Conservation (phyloP, 2,113 vertebrate species). For the Sialia sialis region DNA sequence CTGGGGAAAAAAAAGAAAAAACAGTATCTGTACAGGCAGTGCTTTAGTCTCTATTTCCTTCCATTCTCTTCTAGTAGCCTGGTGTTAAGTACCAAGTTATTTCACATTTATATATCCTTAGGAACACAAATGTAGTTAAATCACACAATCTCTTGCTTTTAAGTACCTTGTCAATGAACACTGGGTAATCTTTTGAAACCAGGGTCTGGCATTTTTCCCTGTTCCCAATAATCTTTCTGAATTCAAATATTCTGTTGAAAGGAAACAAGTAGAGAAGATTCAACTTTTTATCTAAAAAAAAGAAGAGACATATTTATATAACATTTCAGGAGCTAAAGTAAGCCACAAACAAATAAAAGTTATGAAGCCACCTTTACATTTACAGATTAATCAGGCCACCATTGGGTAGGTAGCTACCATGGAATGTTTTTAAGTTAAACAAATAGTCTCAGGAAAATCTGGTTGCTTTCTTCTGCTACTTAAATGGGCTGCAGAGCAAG, state of each 20-base stretch:
- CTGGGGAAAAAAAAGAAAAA: background rate
- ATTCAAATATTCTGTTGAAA: slow-evolving; percentile 90
- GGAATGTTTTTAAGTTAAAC: background rate
- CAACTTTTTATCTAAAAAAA: slow-evolving; percentile 40
- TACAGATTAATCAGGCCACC: background rate
- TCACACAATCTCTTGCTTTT: background rate
- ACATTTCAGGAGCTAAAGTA: background rate
- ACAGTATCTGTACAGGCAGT: background rate
- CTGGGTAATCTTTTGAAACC: slow-evolving; percentile 91
- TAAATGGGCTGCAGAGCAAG: background rate
- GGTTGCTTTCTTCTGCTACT: background rate
- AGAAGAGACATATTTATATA: background rate
- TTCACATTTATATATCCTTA: background rate
- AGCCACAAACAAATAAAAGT: background rate
- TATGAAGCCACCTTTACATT: background rate
- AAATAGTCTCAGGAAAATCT: background rate
- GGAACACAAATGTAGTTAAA: background rate
- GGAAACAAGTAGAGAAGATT: slow-evolving; percentile 41
- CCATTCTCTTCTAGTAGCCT: background rate
- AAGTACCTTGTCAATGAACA: slow-evolving; percentile 90
- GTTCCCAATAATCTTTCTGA: slow-evolving; percentile 93
- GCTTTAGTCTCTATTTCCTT: background rate
- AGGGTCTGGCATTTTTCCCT: slow-evolving; percentile 89
- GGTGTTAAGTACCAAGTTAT: background rate
- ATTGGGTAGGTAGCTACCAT: background rate